Base-by-base conservation (phyloP, 2,888 invertebrate species). In the Ochropacha duplaris region DNA sequence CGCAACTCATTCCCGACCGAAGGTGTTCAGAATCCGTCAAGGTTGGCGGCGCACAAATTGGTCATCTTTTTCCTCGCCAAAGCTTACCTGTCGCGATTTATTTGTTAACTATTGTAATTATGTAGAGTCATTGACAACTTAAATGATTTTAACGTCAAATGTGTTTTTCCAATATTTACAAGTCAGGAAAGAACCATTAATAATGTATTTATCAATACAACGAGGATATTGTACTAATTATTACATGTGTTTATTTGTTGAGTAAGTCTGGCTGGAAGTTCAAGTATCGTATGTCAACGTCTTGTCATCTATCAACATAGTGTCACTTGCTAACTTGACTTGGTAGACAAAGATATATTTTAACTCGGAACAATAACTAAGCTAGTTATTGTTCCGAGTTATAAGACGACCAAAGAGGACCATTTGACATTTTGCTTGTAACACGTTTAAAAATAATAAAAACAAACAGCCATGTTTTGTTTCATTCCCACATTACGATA, bases 11-110 rank as follows among this genome's bases (percentile, higher is more conserved):
- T 83, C 86, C 79, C 69, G 69, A 64, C 74, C 74, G 79, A 81
- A 84, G 85, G 83, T 83, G 81, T 72, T 72, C 72, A 68, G 69
- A 70, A 69, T 49, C 65, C 62, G 65, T 61, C 84, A 88, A 90
- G 89, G 88, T 83, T 81, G 69, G 54, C 65, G 60, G 60, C 64
- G 60, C 66, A 65, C 69, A 61, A 75, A 81, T 80, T 74, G 79
- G 69, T 78, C 86, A 86, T 85, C 80, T 81, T 81, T 79, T 84
- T 86, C 83, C 86, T 84, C 80, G 75, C 85, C 78, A 76, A 85
- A 81, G 74, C 69, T 66, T 72, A 67, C 61, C 71, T 56, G 57
- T 65, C 60, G 66, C 72, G 66, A 71, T 74, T 76, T 67, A 60
- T 68, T 71, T 68, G 61, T 70, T 68, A 68, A 62, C 62, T 49